Evolutionary conservation across 2,888 invertebrate genomes (phyloP), one percentile per base, ranked within the genome.

Genomic region (Xestia sexstrigata): DNA sequence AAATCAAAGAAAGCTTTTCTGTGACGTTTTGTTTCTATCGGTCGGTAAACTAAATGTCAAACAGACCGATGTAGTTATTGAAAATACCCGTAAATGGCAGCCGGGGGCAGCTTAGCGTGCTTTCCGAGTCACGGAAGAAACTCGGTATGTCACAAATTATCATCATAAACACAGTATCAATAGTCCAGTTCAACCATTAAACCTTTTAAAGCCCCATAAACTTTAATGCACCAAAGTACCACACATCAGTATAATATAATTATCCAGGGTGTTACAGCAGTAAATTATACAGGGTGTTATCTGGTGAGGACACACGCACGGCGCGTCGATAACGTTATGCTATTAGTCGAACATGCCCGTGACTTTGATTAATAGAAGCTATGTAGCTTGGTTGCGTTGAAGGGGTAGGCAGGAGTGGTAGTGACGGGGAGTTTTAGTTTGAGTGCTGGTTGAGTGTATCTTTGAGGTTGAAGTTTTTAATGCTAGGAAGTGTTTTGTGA

Each of bases 211-310:
- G 6, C 23, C 65, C 39, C 62, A 58, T 60, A 55, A 58, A 70
- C 45, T 8, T 74, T 30, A 82, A 60, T 67, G 26, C 42, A 52
- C 23, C 58, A 78, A 85, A 73, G 82, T 75, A 69, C 68, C 42
- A 81, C 75, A 82, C 78, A 82, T 87, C 70, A 79, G 72, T 80
- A 39, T 83, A 45, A 74, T 85, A 81, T 86, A 76, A 86, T 82
- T 81, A 83, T 67, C 78, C 83, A 78, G 78, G 55, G 0, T 77
- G 70, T 26, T 75, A 72, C 70, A 74, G 84, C 77, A 86, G 82
- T 89, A 88, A 89, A 89, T 89, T 88, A 89, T 74, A 84, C 70
- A 73, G 52, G 78, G 45, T 74, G 88, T 86, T 90, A 90, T 90
- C 90, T 87, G 82, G 66, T 11, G 69, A 69, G 72, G 73, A 84